Evolutionary conservation across 2,113 vertebrate species (phyloP), one percentile per base, ranked within the genome.

Genomic region (Pelodiscus sinensis): DNA sequence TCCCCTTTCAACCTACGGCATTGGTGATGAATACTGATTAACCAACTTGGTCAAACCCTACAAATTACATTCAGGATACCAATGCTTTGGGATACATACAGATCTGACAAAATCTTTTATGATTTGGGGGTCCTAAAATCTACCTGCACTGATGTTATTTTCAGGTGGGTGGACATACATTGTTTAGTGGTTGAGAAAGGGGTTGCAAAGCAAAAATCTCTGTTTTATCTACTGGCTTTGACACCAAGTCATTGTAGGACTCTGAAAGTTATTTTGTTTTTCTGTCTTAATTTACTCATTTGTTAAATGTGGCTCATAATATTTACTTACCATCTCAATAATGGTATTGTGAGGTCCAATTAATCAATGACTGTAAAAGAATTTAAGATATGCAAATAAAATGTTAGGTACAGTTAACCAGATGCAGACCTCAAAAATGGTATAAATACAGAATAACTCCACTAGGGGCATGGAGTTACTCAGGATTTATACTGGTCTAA

Each of bases 21-120:
- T 87, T 31, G 79, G 9, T 82, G 60, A 87, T 87, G 87, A 94
- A 94, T 96, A 73, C 62, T 88, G 87, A 95, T 90, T 71, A 89
- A 55, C 65, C 2, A 29, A 1, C 79, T 84, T 84, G 44, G 25
- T 52, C 50, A 68, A 56, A 51, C 29, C 80, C 27, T 77, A 24
- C 25, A 31, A 51, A 91, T 81, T 31, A 16, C 89, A 84, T 85
- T 87, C 4, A 88, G n/a, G 91, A 93, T 35, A 78, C 9, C 25
- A 80, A 15, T 82, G n/a, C 27, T 84, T 54, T 56, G 77, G 0
- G 2, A 35, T 35, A 73, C 1, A 35, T 35, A 73, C 1, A 87
- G 54, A 9, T 7, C 55, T 89, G 2, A 14, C 58, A 16, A 52
- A 3, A 3, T 50, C 71, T 13, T 84, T 82, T 50, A 54, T 80